phyloP scores from a whole-genome alignment of 2,888 invertebrate species.

The Psylliodes chrysocephalus region DNA sequence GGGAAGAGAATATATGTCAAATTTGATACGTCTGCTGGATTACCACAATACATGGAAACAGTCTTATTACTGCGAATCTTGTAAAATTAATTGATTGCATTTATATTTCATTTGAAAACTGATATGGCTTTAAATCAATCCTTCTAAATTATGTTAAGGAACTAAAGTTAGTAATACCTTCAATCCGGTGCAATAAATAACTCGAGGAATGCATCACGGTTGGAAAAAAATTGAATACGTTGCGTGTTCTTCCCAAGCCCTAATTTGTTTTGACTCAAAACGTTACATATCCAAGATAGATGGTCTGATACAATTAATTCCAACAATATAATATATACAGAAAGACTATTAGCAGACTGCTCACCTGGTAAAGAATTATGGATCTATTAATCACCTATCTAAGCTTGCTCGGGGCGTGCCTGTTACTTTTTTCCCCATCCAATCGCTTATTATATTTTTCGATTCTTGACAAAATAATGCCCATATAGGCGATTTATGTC shows the following conservation, averaged over 20 bases:
- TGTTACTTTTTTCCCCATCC: constrained; percentile 47
- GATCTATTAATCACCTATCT: constrained; percentile 60
- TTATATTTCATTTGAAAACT: too few species aligned
- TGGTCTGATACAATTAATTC: constrained; percentile 60
- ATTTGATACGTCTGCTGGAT: too few species aligned
- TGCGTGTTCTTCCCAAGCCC: constrained; percentile 53
- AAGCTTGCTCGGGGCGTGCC: constrained; percentile 53
- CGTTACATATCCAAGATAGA: constrained; percentile 58
- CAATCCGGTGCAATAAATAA: constrained; percentile 1
- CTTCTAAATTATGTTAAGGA: too few species aligned
- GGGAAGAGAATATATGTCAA: too few species aligned
- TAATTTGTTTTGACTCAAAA: constrained; percentile 59
- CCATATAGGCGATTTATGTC: constrained; percentile 52
- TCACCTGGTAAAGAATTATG: constrained; percentile 60
- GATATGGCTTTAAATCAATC: too few species aligned
- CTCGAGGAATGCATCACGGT: background rate
- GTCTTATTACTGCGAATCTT: too few species aligned
- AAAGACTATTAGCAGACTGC: constrained; percentile 56
- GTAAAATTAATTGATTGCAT: too few species aligned
- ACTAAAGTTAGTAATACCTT: too few species aligned
- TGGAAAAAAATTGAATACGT: constrained; percentile 55
- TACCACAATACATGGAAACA: too few species aligned
- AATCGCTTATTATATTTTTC: constrained; percentile 50
- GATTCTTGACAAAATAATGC: constrained; percentile 60
- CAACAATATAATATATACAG: constrained; percentile 57